A percentile compares a stretch with the other conserved stretches of the same genome.
phyloP scores from a whole-genome alignment of 2,888 invertebrate genomes.

The Yponomeuta cagnagella region DNA sequence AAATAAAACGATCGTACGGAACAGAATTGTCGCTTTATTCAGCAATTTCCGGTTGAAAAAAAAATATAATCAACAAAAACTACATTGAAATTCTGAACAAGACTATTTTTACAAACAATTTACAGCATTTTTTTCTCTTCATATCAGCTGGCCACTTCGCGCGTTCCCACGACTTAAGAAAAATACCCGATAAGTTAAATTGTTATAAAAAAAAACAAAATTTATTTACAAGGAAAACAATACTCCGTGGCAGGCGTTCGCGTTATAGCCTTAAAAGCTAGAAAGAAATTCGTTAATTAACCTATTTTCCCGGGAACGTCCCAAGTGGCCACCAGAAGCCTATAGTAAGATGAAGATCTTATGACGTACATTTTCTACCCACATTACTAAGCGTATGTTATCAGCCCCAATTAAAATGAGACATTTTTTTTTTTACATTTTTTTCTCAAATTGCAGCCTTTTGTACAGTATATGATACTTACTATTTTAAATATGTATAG shows the following conservation, averaged over 20 bases:
- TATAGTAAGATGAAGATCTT: slow-evolving; percentile 61
- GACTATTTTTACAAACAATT: slow-evolving; percentile 73
- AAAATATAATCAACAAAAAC: slow-evolving; percentile 63
- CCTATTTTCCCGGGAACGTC: slow-evolving; percentile 25
- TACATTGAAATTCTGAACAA: slow-evolving; percentile 70
- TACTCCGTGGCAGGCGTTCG: not conserved
- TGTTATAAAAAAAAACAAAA: not conserved
- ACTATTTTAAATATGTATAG: slow-evolving; percentile 66
- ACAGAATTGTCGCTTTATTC: slow-evolving; percentile 73
- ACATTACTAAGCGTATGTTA: slow-evolving; percentile 73
- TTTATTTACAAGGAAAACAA: slow-evolving; percentile 8
- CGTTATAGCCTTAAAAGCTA: slow-evolving; percentile 17
- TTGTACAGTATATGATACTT: slow-evolving; percentile 73
- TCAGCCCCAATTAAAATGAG: slow-evolving; percentile 57
- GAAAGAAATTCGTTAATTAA: slow-evolving; percentile 24
- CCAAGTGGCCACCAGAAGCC: slow-evolving; percentile 35
- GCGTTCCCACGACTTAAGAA: not conserved
- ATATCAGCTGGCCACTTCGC: not conserved
- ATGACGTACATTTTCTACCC: slow-evolving; percentile 63
- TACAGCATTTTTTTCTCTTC: slow-evolving; percentile 27
- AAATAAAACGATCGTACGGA: slow-evolving; percentile 56
- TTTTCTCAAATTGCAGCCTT: slow-evolving; percentile 65
- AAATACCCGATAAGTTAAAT: slow-evolving; percentile 2
- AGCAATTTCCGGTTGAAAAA: slow-evolving; percentile 70
- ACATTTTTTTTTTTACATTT: slow-evolving; percentile 66